Conservation (phyloP, 2,113 vertebrate species). For the Petrocephalus microphthalmus region DNA sequence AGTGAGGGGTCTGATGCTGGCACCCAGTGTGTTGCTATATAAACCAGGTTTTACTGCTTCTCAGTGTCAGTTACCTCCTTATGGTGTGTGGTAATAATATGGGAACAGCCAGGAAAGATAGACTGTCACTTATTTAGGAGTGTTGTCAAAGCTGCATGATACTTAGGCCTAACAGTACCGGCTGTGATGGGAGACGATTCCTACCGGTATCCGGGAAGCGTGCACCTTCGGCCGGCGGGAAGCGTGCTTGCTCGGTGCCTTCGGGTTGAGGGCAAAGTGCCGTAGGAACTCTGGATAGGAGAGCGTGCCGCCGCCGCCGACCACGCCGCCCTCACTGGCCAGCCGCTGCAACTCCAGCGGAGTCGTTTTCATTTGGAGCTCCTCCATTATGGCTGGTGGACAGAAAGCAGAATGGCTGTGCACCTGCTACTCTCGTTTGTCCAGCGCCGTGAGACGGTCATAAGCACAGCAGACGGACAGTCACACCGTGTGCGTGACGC, state of each 20-base stretch:
- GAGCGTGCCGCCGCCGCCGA: constrained; percentile 41
- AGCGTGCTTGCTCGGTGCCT: constrained; percentile 35
- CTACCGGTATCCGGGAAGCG: constrained; percentile 49
- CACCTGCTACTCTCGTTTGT: neutral
- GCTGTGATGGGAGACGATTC: neutral
- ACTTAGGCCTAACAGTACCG: neutral
- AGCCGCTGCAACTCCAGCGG: constrained; percentile 55
- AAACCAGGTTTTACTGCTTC: neutral
- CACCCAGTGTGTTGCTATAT: neutral
- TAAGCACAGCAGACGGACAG: neutral
- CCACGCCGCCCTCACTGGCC: constrained; percentile 49
- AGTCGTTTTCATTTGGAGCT: constrained; percentile 49
- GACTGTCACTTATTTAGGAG: neutral
- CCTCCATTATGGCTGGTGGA: constrained; percentile 52
- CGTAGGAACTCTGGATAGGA: constrained; percentile 60
- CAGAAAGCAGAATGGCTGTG: neutral
- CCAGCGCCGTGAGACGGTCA: neutral
- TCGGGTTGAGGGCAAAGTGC: constrained; percentile 53
- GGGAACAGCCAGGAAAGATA: neutral
- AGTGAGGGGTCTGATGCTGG: neutral
- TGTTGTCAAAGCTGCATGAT: neutral
- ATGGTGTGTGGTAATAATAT: neutral
- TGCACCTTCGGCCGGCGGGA: constrained; percentile 50
- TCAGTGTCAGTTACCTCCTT: neutral
- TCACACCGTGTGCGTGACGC: neutral